Base-by-base conservation (phyloP, 92 coral and sea anemone species). In the Bergia puertoricense region DNA sequence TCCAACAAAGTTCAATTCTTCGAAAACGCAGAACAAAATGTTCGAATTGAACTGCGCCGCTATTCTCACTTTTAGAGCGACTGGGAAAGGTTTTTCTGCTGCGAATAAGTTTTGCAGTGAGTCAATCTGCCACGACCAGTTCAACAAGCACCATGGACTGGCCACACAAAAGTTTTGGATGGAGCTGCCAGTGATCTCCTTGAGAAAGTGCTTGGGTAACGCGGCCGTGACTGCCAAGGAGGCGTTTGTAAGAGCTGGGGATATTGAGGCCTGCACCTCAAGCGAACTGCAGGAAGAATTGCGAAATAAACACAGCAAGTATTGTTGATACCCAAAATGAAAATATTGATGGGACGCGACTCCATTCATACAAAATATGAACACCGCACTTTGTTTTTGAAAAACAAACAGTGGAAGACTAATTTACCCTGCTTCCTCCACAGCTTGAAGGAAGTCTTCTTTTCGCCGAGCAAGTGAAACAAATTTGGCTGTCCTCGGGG, bases 121-220 rank as follows among this genome's bases (percentile, higher is more conserved):
- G 36, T 88, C 8, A 54, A 80, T 67, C 86, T 88, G 56, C 76
- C 90, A 41, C 59, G 75, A 39, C 90, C 90, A 81, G 54, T 88
- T 23, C 45, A 5, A 42, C 23, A 73, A n/a, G 85, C 73, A 39
- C 85, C 85, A 4, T 88, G 90, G 90, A 46, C 44, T 36, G 77
- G 23, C 23, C 90, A 79, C 59, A 88, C 90, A 66, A 43, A 79
- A 67, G 71, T 79, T 14, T 18, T 88, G 23, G 90, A 79, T 56
- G 30, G 38, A 56, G 37, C n/a, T 45, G 85, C 65, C 16, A 57
- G 65, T 15, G 90, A 88, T 66, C 76, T 79, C 48, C 75, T 82
- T 40, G 90, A 78, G 71, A 42, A 42, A 66, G 84, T 51, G 39
- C 84, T 81, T 11, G 45, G 5, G 23, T 30, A 43, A 71, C 23